phyloP scores from a whole-genome alignment of 2,797 vertebrate genomes.

The Poeciliopsis paucimaculata region DNA sequence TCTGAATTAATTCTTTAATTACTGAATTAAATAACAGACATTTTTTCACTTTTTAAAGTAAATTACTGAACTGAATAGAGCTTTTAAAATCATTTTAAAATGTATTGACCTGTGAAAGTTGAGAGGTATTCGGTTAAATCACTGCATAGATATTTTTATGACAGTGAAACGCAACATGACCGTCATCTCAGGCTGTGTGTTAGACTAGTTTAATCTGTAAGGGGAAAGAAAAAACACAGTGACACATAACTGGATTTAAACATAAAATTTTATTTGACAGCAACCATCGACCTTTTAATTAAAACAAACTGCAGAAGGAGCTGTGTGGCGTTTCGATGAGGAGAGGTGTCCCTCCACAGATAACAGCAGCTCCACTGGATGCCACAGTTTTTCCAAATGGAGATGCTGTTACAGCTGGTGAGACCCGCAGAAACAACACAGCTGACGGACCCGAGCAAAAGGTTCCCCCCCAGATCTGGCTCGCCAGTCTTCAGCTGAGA shows the following conservation, averaged over 20 bases:
- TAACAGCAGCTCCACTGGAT: constrained; percentile 93
- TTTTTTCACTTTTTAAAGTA: background rate
- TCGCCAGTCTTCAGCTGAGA: constrained; percentile 14
- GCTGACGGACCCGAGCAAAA: constrained; percentile 25
- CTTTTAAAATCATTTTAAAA: background rate
- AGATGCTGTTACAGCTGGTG: constrained; percentile 92
- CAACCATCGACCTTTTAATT: constrained; percentile 8
- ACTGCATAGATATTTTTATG: background rate
- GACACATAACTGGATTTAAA: constrained; percentile 2
- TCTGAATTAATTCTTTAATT: background rate
- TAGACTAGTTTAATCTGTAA: background rate
- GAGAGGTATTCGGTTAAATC: background rate
- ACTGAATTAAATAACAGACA: background rate
- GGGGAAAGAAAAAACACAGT: constrained; percentile 18
- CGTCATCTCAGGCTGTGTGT: background rate
- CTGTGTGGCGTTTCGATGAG: constrained; percentile 30
- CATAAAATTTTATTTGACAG: constrained; percentile 30
- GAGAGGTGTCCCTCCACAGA: constrained; percentile 75
- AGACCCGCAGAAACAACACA: constrained; percentile 71
- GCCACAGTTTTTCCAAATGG: constrained; percentile 86
- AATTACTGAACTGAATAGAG: background rate
- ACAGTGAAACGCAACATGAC: background rate
- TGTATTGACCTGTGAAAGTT: background rate
- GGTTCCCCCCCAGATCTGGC: constrained; percentile 2
- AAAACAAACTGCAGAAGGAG: background rate